Conservation (phyloP, 2,888 invertebrate genomes). For the Desoria tigrina region DNA sequence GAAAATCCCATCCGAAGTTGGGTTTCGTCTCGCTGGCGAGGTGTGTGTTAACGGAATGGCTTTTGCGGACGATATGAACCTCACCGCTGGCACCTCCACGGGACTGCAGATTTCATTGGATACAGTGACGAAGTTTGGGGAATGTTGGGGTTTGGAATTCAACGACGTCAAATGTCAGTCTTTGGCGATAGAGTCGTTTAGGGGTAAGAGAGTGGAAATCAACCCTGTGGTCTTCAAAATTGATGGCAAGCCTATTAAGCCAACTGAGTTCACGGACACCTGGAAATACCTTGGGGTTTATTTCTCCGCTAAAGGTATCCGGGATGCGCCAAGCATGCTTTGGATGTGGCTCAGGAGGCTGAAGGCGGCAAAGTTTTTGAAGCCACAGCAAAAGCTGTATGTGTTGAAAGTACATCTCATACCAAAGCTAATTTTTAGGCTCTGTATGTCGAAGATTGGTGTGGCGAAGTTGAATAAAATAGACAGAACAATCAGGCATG, state of each 20-base stretch:
- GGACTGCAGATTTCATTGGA: background rate
- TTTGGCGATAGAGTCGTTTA: conserved; percentile 1
- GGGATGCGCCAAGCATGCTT: background rate
- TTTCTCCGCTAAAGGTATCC: no score
- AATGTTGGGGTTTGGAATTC: conserved; percentile 13
- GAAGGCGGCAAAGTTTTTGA: background rate
- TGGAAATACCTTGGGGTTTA: conserved; percentile 19
- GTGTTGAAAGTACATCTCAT: conserved; percentile 5
- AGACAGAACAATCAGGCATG: no score
- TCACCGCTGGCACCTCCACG: background rate
- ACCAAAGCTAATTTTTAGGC: background rate
- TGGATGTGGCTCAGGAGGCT: background rate
- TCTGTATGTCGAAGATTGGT: background rate
- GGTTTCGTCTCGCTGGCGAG: background rate
- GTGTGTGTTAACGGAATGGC: conserved; percentile 9
- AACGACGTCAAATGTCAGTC: conserved; percentile 10
- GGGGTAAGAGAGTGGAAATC: no score
- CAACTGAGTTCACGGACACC: background rate
- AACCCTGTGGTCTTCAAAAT: background rate
- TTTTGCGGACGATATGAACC: conserved; percentile 24
- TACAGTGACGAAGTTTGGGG: background rate
- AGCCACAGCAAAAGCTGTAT: conserved; percentile 10
- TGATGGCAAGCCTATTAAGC: background rate
- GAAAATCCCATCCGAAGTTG: conserved; percentile 9
- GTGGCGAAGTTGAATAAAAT: no score